These are phyloP conservation scores for Plagiodera versicolora DNA, from an alignment of 2,888 invertebrate genomes.

Conservation along the genomic window DNA sequence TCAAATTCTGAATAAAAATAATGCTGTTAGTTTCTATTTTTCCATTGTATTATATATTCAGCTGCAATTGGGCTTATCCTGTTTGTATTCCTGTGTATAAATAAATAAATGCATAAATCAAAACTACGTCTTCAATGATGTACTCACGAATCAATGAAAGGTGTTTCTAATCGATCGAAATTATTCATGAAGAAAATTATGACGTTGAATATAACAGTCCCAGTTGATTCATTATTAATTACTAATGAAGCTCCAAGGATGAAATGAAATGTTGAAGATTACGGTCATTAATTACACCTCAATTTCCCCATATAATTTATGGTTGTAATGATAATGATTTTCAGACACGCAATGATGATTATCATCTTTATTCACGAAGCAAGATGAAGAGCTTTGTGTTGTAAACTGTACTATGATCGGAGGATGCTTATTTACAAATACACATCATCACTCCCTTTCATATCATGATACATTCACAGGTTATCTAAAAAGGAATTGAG, in stretches of 20 bases:
- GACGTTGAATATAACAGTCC: constrained; percentile 10
- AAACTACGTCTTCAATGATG: neutral
- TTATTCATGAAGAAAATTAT: constrained; percentile 6
- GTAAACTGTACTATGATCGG: neutral
- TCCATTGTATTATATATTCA: too few species aligned
- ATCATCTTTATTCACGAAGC: constrained; percentile 3
- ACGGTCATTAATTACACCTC: constrained; percentile 15
- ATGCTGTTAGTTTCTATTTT: too few species aligned
- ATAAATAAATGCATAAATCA: too few species aligned
- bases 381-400: constrained; percentile 1
- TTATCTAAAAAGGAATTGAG: too few species aligned
- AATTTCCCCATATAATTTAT: constrained; percentile 14
- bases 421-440: too few species aligned
- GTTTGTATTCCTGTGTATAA: too few species aligned
- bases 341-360: constrained; percentile 5
- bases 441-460: too few species aligned
- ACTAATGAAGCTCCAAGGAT: constrained; percentile 12
- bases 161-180: neutral
- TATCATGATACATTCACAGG: too few species aligned
- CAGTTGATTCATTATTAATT: constrained; percentile 13
- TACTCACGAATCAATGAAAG: neutral
- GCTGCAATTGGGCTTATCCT: too few species aligned
- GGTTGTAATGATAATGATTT: constrained; percentile 6
- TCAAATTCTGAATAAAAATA: too few species aligned
- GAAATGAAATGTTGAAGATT: constrained; percentile 14